Evolutionary conservation across 2,113 vertebrate genomes (phyloP).

Genomic region (Myrmecobius fasciatus): DNA sequence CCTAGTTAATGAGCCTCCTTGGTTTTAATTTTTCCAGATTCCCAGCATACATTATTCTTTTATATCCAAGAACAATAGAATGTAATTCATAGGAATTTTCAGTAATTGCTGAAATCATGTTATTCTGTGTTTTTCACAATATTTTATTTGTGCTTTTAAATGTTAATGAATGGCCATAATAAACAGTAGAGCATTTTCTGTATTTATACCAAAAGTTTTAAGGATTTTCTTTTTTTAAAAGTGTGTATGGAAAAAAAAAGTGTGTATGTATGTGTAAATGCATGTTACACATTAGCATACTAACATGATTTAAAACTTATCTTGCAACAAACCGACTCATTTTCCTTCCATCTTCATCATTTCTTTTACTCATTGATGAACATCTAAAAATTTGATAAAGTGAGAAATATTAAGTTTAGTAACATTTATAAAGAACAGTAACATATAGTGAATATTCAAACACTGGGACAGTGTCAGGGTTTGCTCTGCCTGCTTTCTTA

Average conservation of each 20-base stretch:
- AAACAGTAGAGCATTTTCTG: neutral
- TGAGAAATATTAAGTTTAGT: neutral
- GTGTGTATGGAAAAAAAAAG: too few species aligned
- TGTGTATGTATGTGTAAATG: neutral
- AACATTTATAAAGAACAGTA: neutral
- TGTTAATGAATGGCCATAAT: neutral
- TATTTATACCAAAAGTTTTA: neutral
- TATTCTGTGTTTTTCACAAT: neutral
- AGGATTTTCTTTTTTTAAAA: neutral
- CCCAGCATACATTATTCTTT: neutral
- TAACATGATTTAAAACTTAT: neutral
- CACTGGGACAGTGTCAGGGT: neutral
- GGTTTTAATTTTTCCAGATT: neutral
- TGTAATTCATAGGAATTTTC: neutral
- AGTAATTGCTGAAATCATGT: neutral
- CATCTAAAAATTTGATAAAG: neutral
- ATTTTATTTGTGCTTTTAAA: too few species aligned
- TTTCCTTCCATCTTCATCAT: neutral
- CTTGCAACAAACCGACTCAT: neutral
- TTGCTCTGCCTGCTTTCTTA: neutral
- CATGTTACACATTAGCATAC: neutral
- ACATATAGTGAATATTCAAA: neutral
- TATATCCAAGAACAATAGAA: neutral
- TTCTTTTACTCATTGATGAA: neutral
- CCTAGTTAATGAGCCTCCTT: neutral